Base-by-base conservation (phyloP, 2,888 invertebrate species). In the Ormia ochracea region DNA sequence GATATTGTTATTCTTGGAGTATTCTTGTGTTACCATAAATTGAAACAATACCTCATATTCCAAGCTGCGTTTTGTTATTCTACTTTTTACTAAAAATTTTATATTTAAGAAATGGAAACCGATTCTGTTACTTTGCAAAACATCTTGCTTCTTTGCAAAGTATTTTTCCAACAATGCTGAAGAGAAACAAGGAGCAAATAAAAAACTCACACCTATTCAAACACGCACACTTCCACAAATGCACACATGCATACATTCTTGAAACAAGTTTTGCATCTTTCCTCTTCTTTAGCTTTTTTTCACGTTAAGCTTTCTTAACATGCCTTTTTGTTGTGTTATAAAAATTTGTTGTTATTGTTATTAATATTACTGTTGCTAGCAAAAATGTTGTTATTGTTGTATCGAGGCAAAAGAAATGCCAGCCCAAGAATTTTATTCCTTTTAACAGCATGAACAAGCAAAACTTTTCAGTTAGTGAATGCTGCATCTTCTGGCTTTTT, bases 271-370 rank as follows among this genome's bases (percentile, higher is more conserved):
- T 65, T 81, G 58, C 36, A 66, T 59, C 41, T 73, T 59, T 72
- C 48, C 66, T 63, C 45, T 72, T 82, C 56, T 75, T 59, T 84
- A 82, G 83, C 82, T 83, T 84, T 84, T 83, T 84, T 82, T 10
- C 36, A 21, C 52, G 48, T 66, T 54, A 54, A 54, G 68, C 77
- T 66, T 75, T 70, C 65, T 70, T 50, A 68, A 68, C 61, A 56
- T 73, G 38, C 21, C 59, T 63, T 70, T 74, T 72, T 50, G 43
- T 66, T 61, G 54, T 36, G 6, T 58, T 76, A 41, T 41, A 70
- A 59, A 52, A 68, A 58, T 52, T 74, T 70, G 73, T 81, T 74
- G 74, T 81, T 74, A 31, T 79, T 70, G 45, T 70, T 73, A 73
- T 65, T 45, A 74, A 74, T 58, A 65, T 74, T 65, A 70, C 70